phyloP scores from a whole-genome alignment of 1,140 invertebrate genomes.

The Meloidogyne chitwoodi region DNA sequence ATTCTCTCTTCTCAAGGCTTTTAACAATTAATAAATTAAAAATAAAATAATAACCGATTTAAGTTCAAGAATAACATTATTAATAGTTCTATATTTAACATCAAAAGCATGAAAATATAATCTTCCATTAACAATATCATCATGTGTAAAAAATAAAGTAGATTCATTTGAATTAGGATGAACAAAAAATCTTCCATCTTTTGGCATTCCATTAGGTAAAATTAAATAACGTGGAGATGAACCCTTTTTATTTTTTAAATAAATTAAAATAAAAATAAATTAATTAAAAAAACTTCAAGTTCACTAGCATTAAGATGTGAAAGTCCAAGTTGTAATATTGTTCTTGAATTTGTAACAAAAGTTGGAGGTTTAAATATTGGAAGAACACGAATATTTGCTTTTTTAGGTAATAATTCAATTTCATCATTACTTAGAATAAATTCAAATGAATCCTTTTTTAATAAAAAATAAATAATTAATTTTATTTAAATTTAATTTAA shows the following conservation, averaged over 20 bases:
- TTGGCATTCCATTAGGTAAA: conserved; percentile 30
- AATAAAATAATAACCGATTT: conserved; percentile 26
- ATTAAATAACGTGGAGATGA: conserved; percentile 51
- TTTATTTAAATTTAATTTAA: conserved; percentile 14
- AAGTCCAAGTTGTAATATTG: conserved; percentile 44
- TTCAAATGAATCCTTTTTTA: conserved; percentile 45
- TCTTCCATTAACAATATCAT: conserved; percentile 44
- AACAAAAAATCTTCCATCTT: conserved; percentile 47
- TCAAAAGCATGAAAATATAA: conserved; percentile 49
- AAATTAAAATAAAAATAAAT: background rate
- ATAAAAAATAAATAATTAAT: background rate
- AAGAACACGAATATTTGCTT: conserved; percentile 34
- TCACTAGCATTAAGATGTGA: conserved; percentile 46
- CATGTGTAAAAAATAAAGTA: conserved; percentile 52
- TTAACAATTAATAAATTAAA: no score
- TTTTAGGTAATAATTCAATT: conserved; percentile 45
- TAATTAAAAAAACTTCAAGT: conserved; percentile 17
- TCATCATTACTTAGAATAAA: conserved; percentile 54
- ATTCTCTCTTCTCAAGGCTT: no score
- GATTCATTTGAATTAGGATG: conserved; percentile 45
- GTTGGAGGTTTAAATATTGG: conserved; percentile 36
- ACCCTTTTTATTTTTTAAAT: conserved; percentile 33
- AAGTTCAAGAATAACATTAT: conserved; percentile 41
- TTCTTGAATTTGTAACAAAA: conserved; percentile 41
- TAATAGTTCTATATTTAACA: conserved; percentile 19